Evolutionary conservation across 2,797 vertebrate genomes (phyloP), one percentile per base, ranked within the genome.

Genomic region (Thamnophis elegans): DNA sequence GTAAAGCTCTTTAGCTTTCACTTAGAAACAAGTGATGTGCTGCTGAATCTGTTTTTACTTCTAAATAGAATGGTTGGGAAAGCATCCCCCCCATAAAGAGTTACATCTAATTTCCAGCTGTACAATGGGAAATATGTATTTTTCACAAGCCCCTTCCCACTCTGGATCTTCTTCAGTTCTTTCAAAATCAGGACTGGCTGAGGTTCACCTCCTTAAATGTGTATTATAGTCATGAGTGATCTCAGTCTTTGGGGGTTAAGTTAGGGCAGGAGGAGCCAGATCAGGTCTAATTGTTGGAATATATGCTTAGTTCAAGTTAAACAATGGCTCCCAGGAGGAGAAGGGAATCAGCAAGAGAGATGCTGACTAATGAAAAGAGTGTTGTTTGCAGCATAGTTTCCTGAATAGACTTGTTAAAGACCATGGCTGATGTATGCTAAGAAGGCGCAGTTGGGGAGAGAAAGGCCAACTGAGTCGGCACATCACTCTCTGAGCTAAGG

Each of bases 351-450:
- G 97, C 97, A 95, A 91, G 96, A 96, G 98, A 98, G 98, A 97
- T 98, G 98, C 97, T 96, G 97, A 97, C 97, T 96, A 97, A 97
- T 98, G 98, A 98, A 98, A 98, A 98, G 97, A 95, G 98, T 97
- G 98, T 98, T 98, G 97, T 98, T 98, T 96, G 96, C 96, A 96
- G 97, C 96, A 97, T 94, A 96, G 97, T 96, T 94, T 96, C 97
- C 97, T 99, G 98, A 99, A 99, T 98, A 98, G 98, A 99, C 99
- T 98, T 98, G 98, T 99, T 98, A 99, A 99, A 98, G 97, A 97
- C 97, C 98, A 97, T 97, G 97, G 98, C 98, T 98, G 98, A 98
- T 98, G 98, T 98, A 98, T 98, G 98, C 98, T 98, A 98, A 98
- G 98, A 97, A 98, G 97, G 97, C 97, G 95, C 95, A 90, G 94